These are phyloP conservation scores for Isoperla grammatica DNA, from an alignment of 2,888 invertebrate genomes.

Conservation along the genomic window DNA sequence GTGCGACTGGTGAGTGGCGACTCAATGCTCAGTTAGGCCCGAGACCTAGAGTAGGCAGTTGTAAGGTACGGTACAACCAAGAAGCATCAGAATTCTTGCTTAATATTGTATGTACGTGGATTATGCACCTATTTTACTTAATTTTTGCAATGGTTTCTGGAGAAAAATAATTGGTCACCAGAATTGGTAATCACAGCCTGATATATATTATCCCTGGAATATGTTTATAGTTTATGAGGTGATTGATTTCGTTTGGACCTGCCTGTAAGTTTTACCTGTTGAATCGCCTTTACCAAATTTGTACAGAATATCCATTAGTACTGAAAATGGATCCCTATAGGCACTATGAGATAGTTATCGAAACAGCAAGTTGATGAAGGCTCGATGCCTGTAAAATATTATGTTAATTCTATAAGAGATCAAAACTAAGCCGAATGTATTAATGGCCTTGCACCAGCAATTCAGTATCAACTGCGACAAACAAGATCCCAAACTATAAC, in stretches of 20 bases:
- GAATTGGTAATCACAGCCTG: slow-evolving; percentile 50
- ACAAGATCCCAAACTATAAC: too few relatives aligned
- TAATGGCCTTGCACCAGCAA: slow-evolving; percentile 1
- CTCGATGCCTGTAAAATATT: slow-evolving; percentile 10
- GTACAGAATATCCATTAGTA: slow-evolving; percentile 22
- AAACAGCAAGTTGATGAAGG: slow-evolving; percentile 19
- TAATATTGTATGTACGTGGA: too few relatives aligned
- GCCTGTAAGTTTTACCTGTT: slow-evolving; percentile 20
- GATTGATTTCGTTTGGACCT: slow-evolving; percentile 26
- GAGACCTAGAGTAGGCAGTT: too few relatives aligned
- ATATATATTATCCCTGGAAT: slow-evolving; percentile 39
- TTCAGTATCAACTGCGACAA: too few relatives aligned
- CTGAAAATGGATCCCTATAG: slow-evolving; percentile 21
- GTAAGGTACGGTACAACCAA: too few relatives aligned
- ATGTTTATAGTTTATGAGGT: slow-evolving; percentile 22
- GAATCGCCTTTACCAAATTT: slow-evolving; percentile 24
- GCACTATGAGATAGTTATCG: slow-evolving; percentile 23
- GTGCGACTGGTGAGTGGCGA: too few relatives aligned
- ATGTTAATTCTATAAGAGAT: slow-evolving; percentile 9
- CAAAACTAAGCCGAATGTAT: slow-evolving; percentile 16
- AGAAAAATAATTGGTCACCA: slow-evolving; percentile 41
- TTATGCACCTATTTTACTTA: neutral
- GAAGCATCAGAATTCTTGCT: too few relatives aligned
- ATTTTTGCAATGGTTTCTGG: slow-evolving; percentile 10
- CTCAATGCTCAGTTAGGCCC: too few relatives aligned